Evolutionary conservation across 2,797 vertebrate species (phyloP).

Genomic region (Lepilemur ruficaudatus): DNA sequence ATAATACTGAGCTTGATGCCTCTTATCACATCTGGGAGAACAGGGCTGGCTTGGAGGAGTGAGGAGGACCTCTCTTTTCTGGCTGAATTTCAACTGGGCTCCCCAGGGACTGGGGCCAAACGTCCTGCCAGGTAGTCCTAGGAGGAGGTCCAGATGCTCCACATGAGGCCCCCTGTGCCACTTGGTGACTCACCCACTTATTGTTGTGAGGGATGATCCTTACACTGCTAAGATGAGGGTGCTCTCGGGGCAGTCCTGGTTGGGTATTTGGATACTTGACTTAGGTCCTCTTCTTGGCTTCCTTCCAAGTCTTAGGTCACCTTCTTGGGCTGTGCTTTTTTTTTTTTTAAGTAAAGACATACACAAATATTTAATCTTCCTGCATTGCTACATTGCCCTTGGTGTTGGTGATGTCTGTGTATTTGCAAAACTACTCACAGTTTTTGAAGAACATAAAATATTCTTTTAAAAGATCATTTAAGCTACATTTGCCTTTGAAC

Average conservation of each 20-base stretch:
- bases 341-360: neutral
- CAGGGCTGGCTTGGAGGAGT: neutral
- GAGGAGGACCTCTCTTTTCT: neutral
- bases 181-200: neutral
- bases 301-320: neutral
- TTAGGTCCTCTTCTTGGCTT: neutral
- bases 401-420: neutral
- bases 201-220: neutral
- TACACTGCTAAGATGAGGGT: neutral
- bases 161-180: neutral
- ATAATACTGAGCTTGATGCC: neutral
- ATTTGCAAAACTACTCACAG: neutral
- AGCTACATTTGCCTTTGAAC: neutral
- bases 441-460: neutral
- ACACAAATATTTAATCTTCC: neutral
- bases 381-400: neutral
- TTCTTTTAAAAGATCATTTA: neutral
- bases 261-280: neutral
- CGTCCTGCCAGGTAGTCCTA: neutral
- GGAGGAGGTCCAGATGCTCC: neutral
- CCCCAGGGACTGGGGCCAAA: neutral
- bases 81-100: neutral
- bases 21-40: neutral
- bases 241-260: too few species aligned
- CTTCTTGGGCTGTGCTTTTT: neutral